Evolutionary conservation across 2,797 vertebrate species (phyloP), one percentile per base, ranked within the genome.

Genomic region (Cuniculus paca): DNA sequence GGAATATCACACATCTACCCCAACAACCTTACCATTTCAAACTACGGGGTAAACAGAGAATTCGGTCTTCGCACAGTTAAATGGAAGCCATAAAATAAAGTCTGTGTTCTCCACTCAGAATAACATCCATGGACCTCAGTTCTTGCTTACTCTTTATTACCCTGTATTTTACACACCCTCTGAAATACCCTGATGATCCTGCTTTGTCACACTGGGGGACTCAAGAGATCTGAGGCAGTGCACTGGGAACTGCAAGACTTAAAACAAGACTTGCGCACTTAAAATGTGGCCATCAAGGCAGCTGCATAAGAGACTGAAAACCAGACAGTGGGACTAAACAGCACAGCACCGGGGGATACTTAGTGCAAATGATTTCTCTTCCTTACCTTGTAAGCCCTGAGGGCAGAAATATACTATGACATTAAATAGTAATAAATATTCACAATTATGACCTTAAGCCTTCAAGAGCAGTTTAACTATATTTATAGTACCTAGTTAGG

Each of bases 341-440:
- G 11, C 63, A 77, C 8, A 61, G 74, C 24, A 34, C 17, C 16
- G 13, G 0, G 31, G 34, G n/a, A 36, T 9, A 13, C 14, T 78
- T 61, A 58, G 50, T 54, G n/a, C 26, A 48, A 78, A 45, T 2
- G 8, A 45, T 34, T 34, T 72, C 36, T 78, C 70, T 84, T 58
- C 48, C 42, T 88, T 60, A 39, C 36, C 50, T n/a, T 36, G 20
- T 22, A 78, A 84, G 58, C 9, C n/a, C 42, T 0, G 1, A 78
- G 20, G 28, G 28, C 13, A 61, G 24, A 80, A n/a, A 14, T 34
- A 74, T 63, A 77, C 45, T 61, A 54, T 1, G 7, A 26, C 10
- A 82, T 24, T 74, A 79, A 65, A 77, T 39, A 85, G 77, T 80
- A 58, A 86, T 45, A 68, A 82, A 45, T n/a, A 81, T 81, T 83